Evolutionary conservation across 2,888 invertebrate genomes (phyloP), one percentile per base, ranked within the genome.

Genomic region (Volucella inflata): DNA sequence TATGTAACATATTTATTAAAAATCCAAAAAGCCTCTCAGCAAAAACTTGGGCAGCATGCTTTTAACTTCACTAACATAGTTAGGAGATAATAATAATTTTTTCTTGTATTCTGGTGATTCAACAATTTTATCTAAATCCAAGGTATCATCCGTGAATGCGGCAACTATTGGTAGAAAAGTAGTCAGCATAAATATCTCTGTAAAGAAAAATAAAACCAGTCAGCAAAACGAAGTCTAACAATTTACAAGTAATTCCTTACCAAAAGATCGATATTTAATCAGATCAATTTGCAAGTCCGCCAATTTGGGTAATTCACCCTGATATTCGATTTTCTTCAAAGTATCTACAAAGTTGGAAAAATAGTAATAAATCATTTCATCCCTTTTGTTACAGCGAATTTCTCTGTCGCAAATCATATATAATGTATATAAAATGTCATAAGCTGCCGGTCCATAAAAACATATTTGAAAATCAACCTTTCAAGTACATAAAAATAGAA

Each of bases 381-480:
- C 89, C 0, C 70, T 71, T 10, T 88, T 79, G 0, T 82, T 70
- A 17, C 62, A 65, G 0, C 90, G 88, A 2, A 87, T 85, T 2
- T 89, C 88, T 0, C 79, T 30, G 9, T 83, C 74, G 57, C 90
- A 65, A 6, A 90, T 48, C 88, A 88, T 87, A 21, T 88, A 90
- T 0, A 88, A 85, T 0, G 90, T 87, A 48, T 89, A 90, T 1
- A 89, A 55, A 1, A 90, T 44, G 64, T 91, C 90, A 12, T 65
- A 46, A 8, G 79, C 78, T 38, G 88, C 82, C 0, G 91, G 88
- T 0, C 88, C 90, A 36, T 88, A 74, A 51, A 87, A 87, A 40
- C 88, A 80, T 21, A 89, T 82, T 75, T 90, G 90, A 17, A 88
- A 91, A 67, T 91, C 91, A 12, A 90, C 30, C 87, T 84, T 42